Percentiles rank a stretch among this genome's conserved stretches.
Conservation (phyloP, 2,113 vertebrate genomes). For the Nerophis lumbriciformis region DNA sequence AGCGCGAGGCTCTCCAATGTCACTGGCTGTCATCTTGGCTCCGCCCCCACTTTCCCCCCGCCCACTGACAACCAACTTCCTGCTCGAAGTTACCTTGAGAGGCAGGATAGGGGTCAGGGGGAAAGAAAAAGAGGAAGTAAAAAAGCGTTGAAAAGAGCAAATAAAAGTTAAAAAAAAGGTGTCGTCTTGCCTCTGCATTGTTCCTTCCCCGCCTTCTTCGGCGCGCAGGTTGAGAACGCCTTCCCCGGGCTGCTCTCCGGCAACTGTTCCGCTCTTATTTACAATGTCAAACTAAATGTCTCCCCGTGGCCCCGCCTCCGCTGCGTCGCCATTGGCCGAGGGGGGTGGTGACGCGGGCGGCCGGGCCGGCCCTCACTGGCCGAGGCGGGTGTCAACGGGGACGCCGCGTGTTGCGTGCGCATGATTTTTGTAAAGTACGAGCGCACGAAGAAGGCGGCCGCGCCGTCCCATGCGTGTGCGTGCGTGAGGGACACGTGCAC, state of each 20-base stretch:
- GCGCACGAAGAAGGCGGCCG: constrained; percentile 61
- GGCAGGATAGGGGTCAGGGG: constrained; percentile 94
- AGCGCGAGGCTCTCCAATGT: constrained; percentile 17
- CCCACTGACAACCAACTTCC: constrained; percentile 84
- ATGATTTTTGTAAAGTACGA: constrained; percentile 75
- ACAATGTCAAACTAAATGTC: constrained; percentile 83
- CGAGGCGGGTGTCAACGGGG: constrained; percentile 45
- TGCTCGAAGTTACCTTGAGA: constrained; percentile 99
- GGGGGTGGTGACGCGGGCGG: constrained; percentile 52
- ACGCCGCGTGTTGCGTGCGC: constrained; percentile 73
- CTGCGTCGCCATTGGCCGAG: constrained; percentile 51
- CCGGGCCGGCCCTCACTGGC: constrained; percentile 51
- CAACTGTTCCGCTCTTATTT: constrained; percentile 79
- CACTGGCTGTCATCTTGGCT: constrained; percentile 71
- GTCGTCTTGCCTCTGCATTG: constrained; percentile 52
- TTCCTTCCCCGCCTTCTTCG: constrained; percentile 44
- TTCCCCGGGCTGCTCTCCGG: constrained; percentile 72
- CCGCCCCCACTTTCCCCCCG: constrained; percentile 61
- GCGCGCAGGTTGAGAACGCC: constrained; percentile 55
- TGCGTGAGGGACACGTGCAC: constrained; percentile 24
- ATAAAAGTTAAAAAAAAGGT: constrained; percentile 51
- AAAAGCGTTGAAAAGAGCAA: constrained; percentile 48
- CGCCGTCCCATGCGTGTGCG: constrained; percentile 50
- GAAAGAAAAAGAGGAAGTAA: constrained; percentile 67
- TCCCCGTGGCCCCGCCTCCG: constrained; percentile 63